Conservation (phyloP, 2,113 vertebrate genomes). For the Caranx ignobilis region DNA sequence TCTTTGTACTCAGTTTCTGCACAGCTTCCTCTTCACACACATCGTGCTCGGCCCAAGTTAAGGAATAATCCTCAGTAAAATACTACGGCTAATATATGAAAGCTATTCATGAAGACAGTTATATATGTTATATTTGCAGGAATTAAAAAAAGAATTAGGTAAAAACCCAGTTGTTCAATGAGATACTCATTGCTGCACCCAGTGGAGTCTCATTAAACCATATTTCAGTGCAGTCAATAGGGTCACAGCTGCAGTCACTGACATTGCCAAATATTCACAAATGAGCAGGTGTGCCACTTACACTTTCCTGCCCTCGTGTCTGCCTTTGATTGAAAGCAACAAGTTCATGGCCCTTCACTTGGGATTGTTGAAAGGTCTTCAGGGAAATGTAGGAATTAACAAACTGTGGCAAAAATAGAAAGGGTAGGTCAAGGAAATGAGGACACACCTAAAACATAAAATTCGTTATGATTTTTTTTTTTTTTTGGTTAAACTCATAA, state of each 20-base stretch:
- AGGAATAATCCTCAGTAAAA: neutral
- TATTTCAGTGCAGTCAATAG: neutral
- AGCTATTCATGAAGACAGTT: too few relatives aligned
- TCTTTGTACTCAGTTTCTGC: constrained; percentile 10
- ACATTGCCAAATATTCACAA: constrained; percentile 7
- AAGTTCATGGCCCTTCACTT: constrained; percentile 4
- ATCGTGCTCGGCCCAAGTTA: neutral
- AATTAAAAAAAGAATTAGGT: too few relatives aligned
- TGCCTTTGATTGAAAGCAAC: constrained; percentile 3
- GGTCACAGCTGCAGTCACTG: constrained; percentile 5
- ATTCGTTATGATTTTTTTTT: neutral
- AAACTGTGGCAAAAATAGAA: neutral
- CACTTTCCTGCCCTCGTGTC: neutral
- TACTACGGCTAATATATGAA: too few relatives aligned
- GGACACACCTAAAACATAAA: neutral
- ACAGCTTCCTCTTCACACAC: neutral
- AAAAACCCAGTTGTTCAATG: neutral
- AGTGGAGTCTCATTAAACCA: neutral
- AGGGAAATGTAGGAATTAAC: constrained; percentile 2
- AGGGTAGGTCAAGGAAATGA: constrained; percentile 7
- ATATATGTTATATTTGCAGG: neutral
- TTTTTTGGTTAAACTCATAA: neutral
- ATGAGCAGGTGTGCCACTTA: constrained; percentile 16
- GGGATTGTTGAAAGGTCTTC: neutral
- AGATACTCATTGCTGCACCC: neutral